Base-by-base conservation (phyloP, 1,140 invertebrate genomes). In the Drosophila takahashii region DNA sequence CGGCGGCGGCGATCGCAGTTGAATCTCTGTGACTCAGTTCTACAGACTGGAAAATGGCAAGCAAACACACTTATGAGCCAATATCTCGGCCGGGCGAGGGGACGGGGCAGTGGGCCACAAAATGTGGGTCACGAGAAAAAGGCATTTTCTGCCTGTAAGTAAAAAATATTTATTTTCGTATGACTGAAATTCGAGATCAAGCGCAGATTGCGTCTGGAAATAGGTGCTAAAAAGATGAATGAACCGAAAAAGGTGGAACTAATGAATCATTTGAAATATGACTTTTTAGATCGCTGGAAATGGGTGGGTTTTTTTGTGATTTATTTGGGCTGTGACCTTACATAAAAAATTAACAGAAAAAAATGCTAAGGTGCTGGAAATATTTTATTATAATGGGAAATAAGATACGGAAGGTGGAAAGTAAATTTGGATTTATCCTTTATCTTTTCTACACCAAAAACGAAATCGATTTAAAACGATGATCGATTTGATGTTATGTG, bases 51-150 rank as follows among this genome's bases (percentile, higher is more conserved):
- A 41, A 67, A 67, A 65, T 34, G 13, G 36, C 16, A 72, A 39
- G 16, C 15, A 11, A 1, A 44, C 42, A 27, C 11, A 48, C 3
- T 15, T 18, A 54, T n/a, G 8, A n/a, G 2, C 11, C 1, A 51
- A 3, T 41, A 22, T 48, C n/a, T 47, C 13, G 45, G 45, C 57
- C 22, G 48, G 59, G 58, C 41, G 34, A 64, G n/a, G 32, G 66
- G 66, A 62, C 65, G 48, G 16, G 62, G 15, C 65, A 69, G 51
- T 62, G 51, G 29, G 50, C 32, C 32, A 29, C 22, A 6, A 18
- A 59, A 84, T 67, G 52, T 84, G 81, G 81, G 81, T 85, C 77
- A 84, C 48, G 52, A 53, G 48, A n/a, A 59, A 22, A 84, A 76
- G 67, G 65, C 71, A 72, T 80, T 83, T 83, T 84, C 56, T 66